These are phyloP conservation scores for Pecten maximus DNA, from an alignment of 2,888 invertebrate species.

Conservation along the genomic window DNA sequence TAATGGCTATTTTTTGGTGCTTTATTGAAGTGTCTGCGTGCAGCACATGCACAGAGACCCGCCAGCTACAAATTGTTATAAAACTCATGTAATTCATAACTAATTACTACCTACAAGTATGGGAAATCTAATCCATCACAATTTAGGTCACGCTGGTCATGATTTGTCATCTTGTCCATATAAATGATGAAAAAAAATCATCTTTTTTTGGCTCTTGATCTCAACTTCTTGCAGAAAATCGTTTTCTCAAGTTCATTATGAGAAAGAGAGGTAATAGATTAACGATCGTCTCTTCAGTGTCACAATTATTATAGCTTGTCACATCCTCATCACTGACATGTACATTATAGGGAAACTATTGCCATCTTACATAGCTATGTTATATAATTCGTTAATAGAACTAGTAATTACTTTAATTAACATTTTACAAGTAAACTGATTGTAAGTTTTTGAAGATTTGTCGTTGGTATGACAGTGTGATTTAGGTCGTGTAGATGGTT, in stretches of 20 bases:
- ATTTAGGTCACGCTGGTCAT: neutral
- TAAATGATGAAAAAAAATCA: neutral
- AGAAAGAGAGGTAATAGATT: neutral
- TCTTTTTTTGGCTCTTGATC: neutral
- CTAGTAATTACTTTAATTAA: too few relatives aligned
- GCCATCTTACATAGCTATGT: too few relatives aligned
- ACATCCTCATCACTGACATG: too few relatives aligned
- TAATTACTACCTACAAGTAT: neutral
- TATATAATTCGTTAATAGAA: too few relatives aligned
- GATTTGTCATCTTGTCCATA: neutral
- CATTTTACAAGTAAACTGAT: too few relatives aligned
- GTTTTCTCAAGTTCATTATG: neutral
- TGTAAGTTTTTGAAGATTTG: neutral
- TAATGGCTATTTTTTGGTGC: conserved; percentile 19
- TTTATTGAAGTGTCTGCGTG: neutral
- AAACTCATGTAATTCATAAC: neutral
- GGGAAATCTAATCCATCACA: neutral
- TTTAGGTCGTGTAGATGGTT: neutral
- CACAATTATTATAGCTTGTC: too few relatives aligned
- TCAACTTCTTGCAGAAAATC: neutral
- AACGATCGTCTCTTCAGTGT: too few relatives aligned
- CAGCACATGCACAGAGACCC: neutral
- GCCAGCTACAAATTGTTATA: neutral
- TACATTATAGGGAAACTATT: too few relatives aligned
- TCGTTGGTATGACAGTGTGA: neutral